Evolutionary conservation across 23 tunicate genomes (phyloP).

Genomic region (Oikopleura albicans): DNA sequence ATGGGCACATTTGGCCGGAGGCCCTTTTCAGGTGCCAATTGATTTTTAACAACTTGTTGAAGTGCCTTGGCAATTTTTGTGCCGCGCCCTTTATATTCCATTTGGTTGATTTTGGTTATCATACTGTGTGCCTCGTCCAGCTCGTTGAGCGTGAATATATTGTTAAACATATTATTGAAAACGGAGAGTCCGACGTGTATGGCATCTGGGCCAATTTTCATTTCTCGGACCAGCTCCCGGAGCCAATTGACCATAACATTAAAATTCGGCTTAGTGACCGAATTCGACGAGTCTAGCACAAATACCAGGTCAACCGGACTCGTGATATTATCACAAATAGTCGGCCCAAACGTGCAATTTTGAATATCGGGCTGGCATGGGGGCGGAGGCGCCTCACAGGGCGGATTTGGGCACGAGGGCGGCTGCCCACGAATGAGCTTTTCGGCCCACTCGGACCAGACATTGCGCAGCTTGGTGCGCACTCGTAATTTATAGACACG

Average conservation of each 20-base stretch:
- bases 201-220: not conserved
- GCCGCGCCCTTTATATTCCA: not conserved
- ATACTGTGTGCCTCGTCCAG: not conserved
- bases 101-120: not conserved
- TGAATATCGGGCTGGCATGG: too few species aligned
- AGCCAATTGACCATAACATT: not conserved
- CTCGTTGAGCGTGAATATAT: not conserved
- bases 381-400: not conserved
- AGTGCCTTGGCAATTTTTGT: not conserved
- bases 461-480: not conserved
- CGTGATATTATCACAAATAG: not conserved
- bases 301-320: not conserved
- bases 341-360: too few species aligned
- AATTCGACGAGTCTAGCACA: not conserved
- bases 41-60: not conserved
- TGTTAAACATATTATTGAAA: not conserved
- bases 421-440: not conserved
- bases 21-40: not conserved
- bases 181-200: not conserved
- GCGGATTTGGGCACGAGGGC: not conserved
- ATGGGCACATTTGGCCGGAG: not conserved
- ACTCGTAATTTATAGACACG: not conserved
- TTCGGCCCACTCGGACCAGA: not conserved
- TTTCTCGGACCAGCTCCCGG: not conserved
- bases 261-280: not conserved